Percentiles rank a stretch among this genome's conserved stretches.
These are phyloP conservation scores for Punctoribates punctum DNA, from an alignment of 2,888 invertebrate species.

Conservation along the genomic window DNA sequence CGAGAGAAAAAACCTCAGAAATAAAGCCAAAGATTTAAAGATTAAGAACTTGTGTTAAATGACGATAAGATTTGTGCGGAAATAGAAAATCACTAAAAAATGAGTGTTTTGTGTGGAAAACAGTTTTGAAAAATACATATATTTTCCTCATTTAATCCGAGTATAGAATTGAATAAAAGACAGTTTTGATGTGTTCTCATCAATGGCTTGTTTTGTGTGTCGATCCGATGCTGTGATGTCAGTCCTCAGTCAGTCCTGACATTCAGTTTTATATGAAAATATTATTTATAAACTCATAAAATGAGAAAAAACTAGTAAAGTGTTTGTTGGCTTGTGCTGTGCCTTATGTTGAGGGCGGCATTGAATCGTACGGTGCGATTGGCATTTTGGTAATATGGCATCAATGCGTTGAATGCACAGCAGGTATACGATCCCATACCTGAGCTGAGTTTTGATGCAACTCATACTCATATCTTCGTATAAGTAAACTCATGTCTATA, in stretches of 20 bases:
- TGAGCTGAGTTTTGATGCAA: conserved; percentile 15
- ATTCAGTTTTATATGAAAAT: no score
- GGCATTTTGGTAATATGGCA: conserved; percentile 16
- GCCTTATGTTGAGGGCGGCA: conserved; percentile 6
- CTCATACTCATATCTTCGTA: neutral
- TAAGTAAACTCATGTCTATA: neutral
- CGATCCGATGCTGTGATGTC: neutral
- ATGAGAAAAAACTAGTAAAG: no score
- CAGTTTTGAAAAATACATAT: no score
- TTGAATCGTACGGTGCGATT: neutral
- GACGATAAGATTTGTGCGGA: no score
- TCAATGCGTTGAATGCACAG: no score
- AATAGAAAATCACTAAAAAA: no score
- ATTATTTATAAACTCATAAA: no score
- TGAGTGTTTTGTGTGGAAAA: no score
- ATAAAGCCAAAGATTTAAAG: neutral
- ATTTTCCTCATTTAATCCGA: neutral
- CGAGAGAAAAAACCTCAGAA: neutral
- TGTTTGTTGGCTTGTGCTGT: no score
- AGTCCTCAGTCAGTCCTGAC: no score
- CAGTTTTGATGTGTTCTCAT: neutral
- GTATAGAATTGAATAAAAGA: neutral
- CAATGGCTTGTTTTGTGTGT: neutral
- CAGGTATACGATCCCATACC: neutral
- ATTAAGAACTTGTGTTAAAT: no score